These are phyloP conservation scores for Sebastes steindachneri DNA, from an alignment of 2,797 vertebrate genomes.

Conservation along the genomic window DNA sequence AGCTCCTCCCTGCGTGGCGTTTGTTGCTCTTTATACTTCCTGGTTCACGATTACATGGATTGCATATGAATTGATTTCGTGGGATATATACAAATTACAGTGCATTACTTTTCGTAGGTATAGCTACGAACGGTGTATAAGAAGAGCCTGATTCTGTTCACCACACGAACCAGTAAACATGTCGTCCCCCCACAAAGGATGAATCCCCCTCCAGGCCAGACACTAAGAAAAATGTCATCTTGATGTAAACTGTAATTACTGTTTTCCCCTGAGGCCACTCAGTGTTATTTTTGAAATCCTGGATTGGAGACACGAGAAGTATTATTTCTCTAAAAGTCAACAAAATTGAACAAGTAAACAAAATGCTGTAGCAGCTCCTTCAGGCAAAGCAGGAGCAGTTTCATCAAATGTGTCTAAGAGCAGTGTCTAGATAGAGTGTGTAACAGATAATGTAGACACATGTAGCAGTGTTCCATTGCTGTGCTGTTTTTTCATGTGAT, in stretches of 20 bases:
- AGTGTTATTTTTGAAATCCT: neutral
- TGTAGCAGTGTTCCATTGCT: neutral
- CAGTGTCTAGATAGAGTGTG: neutral
- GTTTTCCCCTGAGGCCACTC: neutral
- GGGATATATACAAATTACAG: too few relatives aligned
- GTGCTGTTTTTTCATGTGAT: neutral
- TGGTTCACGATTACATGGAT: too few relatives aligned
- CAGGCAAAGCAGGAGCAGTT: neutral
- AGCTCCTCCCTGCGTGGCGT: accelerated
- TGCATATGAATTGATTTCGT: too few relatives aligned
- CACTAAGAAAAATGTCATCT: neutral
- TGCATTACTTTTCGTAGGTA: too few relatives aligned
- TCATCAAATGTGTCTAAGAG: neutral
- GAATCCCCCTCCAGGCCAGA: neutral
- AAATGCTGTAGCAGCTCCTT: neutral
- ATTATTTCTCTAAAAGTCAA: neutral
- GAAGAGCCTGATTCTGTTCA: too few relatives aligned
- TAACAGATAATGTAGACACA: accelerated
- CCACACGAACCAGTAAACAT: too few relatives aligned
- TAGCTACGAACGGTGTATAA: too few relatives aligned
- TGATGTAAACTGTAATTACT: conserved; percentile 12
- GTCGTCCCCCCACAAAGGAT: neutral
- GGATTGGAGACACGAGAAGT: neutral
- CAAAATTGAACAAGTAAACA: neutral
- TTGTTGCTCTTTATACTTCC: too few relatives aligned